Base-by-base conservation (phyloP, 2,888 invertebrate species). In the Acanthosoma haemorrhoidale region DNA sequence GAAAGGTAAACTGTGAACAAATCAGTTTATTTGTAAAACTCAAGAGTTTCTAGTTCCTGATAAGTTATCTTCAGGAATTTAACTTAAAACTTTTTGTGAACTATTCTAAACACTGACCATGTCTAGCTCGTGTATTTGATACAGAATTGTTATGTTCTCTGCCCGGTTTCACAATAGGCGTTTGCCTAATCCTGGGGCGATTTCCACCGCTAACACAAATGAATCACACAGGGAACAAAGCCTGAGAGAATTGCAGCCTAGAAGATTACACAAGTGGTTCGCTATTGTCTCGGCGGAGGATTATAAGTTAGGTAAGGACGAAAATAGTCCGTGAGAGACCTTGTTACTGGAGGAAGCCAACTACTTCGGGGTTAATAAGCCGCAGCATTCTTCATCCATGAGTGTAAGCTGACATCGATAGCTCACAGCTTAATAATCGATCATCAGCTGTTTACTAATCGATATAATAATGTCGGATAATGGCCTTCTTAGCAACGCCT, bases 291-390 rank as follows among this genome's bases (percentile, higher is more conserved):
- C 25, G n/a, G n/a, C n/a, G n/a, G n/a, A n/a, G n/a, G n/a, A n/a
- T n/a, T 5, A 9, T 51, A 11, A 2, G 51, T 51, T 51, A 51
- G 51, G 25, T 51, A 51, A 51, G 51, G 5, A 4, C 11, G n/a
- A 51, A 51, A 51, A 25, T 51, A 51, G 51, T 51, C 51, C 51
- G 51, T 51, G 51, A 25, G 51, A 51, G 51, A 25, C 51, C 25
- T 51, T 13, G 25, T n/a, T n/a, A n/a, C 1, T 6, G 25, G 25
- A 51, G 51, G 51, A 51, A 51, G 51, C 29, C 18, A 5, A 51
- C 25, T 25, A n/a, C n/a, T 21, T n/a, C 8, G 3, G n/a, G 4
- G n/a, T 25, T 25, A 25, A 2, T 4, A 25, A 4, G 21, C 51
- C 2, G n/a, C n/a, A 2, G 25, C 13, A 13, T 13, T 25, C 5